phyloP scores from a whole-genome alignment of 1,140 invertebrate species.

The Drosophila miranda region DNA sequence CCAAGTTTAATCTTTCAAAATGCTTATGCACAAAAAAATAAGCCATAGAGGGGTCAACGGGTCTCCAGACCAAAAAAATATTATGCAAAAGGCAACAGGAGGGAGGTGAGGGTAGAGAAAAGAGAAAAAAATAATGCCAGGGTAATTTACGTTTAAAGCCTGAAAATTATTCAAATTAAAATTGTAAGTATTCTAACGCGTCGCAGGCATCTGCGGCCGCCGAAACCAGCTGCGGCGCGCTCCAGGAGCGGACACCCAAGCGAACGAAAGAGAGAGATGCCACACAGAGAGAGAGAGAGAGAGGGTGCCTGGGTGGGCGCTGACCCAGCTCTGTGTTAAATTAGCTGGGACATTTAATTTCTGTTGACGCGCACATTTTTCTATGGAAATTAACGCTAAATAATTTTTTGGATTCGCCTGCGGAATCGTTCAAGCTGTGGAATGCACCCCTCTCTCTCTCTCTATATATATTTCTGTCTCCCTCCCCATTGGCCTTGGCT shows the following conservation, averaged over 20 bases:
- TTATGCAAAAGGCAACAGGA: constrained; percentile 43
- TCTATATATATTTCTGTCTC: background rate
- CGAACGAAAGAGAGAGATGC: background rate
- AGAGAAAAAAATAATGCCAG: constrained; percentile 55
- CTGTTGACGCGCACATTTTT: constrained; percentile 80
- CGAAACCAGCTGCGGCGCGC: constrained; percentile 45
- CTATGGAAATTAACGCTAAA: constrained; percentile 80
- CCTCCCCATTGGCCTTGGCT: constrained; percentile 34
- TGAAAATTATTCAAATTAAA: constrained; percentile 81
- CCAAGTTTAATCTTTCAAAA: constrained; percentile 80
- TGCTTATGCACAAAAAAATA: constrained; percentile 75
- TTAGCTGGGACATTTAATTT: constrained; percentile 80
- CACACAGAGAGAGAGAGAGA: constrained; percentile 15
- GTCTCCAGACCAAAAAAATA: constrained; percentile 41
- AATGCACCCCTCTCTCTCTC: background rate
- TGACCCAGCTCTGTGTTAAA: constrained; percentile 69
- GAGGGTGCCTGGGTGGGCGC: constrained; percentile 6
- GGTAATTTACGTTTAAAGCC: constrained; percentile 80
- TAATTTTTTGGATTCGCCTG: constrained; percentile 73
- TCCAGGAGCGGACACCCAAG: constrained; percentile 19
- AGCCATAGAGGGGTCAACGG: constrained; percentile 27
- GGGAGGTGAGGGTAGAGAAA: no score
- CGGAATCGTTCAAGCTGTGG: constrained; percentile 42
- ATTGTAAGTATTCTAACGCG: constrained; percentile 79
- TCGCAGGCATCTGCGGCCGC: constrained; percentile 43